Evolutionary conservation across 2,113 vertebrate genomes (phyloP).

Genomic region (Scatophagus argus): DNA sequence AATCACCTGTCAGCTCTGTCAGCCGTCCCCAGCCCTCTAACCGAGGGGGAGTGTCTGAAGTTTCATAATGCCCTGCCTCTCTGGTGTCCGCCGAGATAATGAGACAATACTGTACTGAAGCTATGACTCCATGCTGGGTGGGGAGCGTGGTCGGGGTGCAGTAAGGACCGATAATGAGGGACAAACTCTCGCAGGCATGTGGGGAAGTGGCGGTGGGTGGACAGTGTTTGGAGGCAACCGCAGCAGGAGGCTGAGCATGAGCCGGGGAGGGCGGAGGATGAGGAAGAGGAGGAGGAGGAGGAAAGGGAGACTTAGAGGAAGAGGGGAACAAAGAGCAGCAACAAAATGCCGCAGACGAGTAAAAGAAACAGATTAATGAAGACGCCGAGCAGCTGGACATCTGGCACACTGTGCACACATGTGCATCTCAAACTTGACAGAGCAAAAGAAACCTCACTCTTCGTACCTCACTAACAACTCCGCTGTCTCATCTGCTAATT

Average conservation of each 20-base stretch:
- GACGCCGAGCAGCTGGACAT: constrained; percentile 67
- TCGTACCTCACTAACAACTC: constrained; percentile 17
- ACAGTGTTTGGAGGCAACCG: constrained; percentile 65
- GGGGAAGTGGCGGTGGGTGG: constrained; percentile 63
- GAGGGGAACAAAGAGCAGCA: constrained; percentile 60
- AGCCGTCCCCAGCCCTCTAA: constrained; percentile 48
- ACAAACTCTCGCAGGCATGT: constrained; percentile 73
- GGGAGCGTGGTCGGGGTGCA: constrained; percentile 65
- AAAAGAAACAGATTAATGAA: constrained; percentile 67
- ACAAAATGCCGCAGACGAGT: constrained; percentile 51
- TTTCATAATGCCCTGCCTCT: constrained; percentile 62
- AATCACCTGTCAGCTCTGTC: constrained; percentile 58
- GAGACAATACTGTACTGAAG: constrained; percentile 72
- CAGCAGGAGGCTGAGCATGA: constrained; percentile 70
- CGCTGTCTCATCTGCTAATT: constrained; percentile 15
- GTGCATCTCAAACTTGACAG: constrained; percentile 14
- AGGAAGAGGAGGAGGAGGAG: constrained; percentile 48
- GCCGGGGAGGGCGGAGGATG: constrained; percentile 53
- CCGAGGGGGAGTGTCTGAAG: constrained; percentile 68
- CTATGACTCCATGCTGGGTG: constrained; percentile 72
- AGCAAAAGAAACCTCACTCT: constrained; percentile 11
- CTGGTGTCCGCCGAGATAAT: constrained; percentile 76
- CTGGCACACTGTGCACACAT: constrained; percentile 22
- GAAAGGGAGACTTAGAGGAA: constrained; percentile 16
- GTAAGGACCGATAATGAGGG: constrained; percentile 79